Evolutionary conservation across 1,140 invertebrate species (phyloP), one percentile per base, ranked within the genome.

Genomic region (Orchesella cincta): DNA sequence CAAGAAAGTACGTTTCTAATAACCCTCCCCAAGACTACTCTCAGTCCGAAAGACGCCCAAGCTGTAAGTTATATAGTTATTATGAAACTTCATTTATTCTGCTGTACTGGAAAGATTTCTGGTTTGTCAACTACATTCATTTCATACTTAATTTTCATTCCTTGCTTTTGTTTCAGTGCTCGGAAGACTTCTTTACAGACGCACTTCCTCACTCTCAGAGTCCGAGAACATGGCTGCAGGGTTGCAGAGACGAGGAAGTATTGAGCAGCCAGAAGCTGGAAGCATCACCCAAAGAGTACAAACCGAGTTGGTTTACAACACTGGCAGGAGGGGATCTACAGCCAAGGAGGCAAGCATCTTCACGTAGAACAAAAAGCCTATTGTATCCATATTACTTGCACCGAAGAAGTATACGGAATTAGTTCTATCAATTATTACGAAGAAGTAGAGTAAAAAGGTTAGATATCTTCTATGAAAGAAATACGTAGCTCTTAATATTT

Each of bases 81-180:
- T 26, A 73, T 23, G 8, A 73, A 26, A 26, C 5, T 31, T 64
- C 5, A 64, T 46, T 5, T 3, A 71, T 71, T 12, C 57, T 64
- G n/a, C 20, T 23, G 5, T n/a, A 64, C 5, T 64, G 57, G 23
- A 64, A 64, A 23, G 12, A 16, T 64, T 23, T 26, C n/a, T 34
- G 34, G 23, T 31, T 34, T 12, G 26, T 26, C 12, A 26, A 64
- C 12, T 64, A 64, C 5, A 46, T 12, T 26, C 23, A 5, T 57
- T 57, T 57, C 23, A n/a, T 57, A 23, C 39, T 18, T 57, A 23
- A 71, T 29, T 33, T 8, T 71, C 23, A 39, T 46, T 73, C n/a
- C 23, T 73, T 35, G 2, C n/a, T n/a, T 46, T 73, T 3, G 3
- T 46, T 73, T 1, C 71, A 73, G 71, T 73, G 14, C 71, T 73